Evolutionary conservation across 2,888 invertebrate species (phyloP), one percentile per base, ranked within the genome.

Genomic region (Zonitis immaculata): DNA sequence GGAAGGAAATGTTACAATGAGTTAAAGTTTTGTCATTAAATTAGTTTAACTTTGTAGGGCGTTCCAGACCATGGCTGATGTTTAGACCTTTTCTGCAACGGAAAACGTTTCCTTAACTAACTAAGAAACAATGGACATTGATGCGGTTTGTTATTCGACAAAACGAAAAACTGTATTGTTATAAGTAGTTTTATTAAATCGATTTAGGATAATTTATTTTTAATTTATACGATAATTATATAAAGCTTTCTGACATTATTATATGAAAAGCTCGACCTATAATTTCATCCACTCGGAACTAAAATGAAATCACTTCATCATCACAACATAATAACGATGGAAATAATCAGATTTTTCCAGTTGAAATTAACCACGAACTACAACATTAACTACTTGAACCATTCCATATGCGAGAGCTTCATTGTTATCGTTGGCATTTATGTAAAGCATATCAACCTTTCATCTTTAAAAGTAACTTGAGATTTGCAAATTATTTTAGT

Each of bases 1-100:
- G 52, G 58, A 57, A 51, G 54, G 58, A 60, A 59, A 58, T 55
- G 58, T 54, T 51, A 61, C 61, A 63, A 61, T 61, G 56, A 61
- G 54, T 54, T 54, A 59, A 66, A 65, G 63, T 64, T 66, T 62
- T 57, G 62, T 64, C 64, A 59, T 65, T 65, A 63, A 63, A 64
- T 64, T 64, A 62, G 64, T 63, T 63, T 59, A 56, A 54, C 62
- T 53, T 52, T 44, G 44, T 58, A 54, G 56, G 57, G 5, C 3
- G 58, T 58, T 56, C 42, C 48, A 58, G 45, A 52, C 52, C 58
- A 54, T 47, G 44, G 43, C 46, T 54, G n/a, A n/a, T n/a, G 55
- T 49, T 49, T 44, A 22, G 30, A 35, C 16, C 6, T 35, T 35
- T 7, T 44, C 9, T 42, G 22, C 27, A 26, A 45, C 16, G 44